Base-by-base conservation (phyloP, 2,888 invertebrate genomes). In the Uloborus plumipes region DNA sequence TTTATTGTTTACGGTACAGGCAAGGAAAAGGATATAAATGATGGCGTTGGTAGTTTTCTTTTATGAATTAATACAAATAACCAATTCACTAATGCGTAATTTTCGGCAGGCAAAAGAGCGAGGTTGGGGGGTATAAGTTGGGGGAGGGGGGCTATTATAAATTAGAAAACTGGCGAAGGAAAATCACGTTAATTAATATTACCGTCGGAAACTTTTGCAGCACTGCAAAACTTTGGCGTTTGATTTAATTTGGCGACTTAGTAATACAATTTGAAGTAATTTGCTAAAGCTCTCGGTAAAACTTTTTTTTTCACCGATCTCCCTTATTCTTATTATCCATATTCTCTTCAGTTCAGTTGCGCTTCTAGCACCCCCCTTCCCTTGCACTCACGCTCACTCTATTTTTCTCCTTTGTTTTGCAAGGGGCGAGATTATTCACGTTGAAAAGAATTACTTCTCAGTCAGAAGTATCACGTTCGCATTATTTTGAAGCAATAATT, bases 181-280 rank as follows among this genome's bases (percentile, higher is more conserved):
- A 82, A 83, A 83, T 83, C 76, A 77, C 83, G 83, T 83, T 83
- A 83, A 83, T 83, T 83, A 83, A 83, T 83, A 83, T 83, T 83
- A 77, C 83, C 83, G 83, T 70, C 83, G 83, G 83, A 83, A 83
- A 83, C 77, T 83, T 83, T 83, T 83, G 83, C 83, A 77, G 77
- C 72, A 73, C 67, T 73, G 77, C 77, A 73, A 83, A 83, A 76
- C 73, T 83, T 83, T 83, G 83, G 77, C 77, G 83, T 77, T 83
- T 83, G 83, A 83, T 83, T 83, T 83, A 83, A 83, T 83, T 83
- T 83, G 80, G 83, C 83, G 83, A 83, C 83, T 83, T 83, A 83
- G 83, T 83, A 83, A 83, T 83, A 83, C 83, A 83, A 83, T 83
- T 83, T 83, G 72, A 74, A 73, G 83, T 83, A 83, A 83, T 83